Evolutionary conservation across 2,888 invertebrate species (phyloP).

Genomic region (Sepioteuthis lessoniana): DNA sequence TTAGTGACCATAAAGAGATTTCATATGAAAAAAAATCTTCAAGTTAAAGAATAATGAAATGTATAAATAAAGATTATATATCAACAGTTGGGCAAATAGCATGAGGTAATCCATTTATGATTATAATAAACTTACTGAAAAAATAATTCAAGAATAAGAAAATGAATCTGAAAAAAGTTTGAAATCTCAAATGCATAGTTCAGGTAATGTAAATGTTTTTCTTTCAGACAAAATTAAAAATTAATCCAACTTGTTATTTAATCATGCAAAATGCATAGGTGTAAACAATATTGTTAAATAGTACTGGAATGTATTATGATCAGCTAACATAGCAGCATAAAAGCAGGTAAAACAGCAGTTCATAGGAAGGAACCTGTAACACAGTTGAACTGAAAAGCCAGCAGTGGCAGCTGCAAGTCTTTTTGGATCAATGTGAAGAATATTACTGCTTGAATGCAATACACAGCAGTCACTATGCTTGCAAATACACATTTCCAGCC

Average conservation of each 20-base stretch:
- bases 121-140: background rate
- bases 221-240: no score
- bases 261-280: no score
- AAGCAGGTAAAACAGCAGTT: background rate
- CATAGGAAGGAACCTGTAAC: slow-evolving; percentile 16
- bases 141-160: background rate
- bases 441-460: background rate
- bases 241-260: background rate
- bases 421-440: background rate
- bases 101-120: background rate
- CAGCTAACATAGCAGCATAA: slow-evolving; percentile 1
- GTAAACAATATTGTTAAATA: background rate
- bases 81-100: background rate
- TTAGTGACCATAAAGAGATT: background rate
- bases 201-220: background rate
- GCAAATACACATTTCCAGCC: background rate
- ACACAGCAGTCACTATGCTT: background rate
- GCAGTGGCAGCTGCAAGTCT: slow-evolving; percentile 33
- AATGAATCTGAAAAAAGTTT: background rate
- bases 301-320: slow-evolving; percentile 16
- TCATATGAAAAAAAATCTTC: background rate
- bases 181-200: background rate
- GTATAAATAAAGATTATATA: background rate
- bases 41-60: background rate
- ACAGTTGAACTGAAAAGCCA: background rate